Percentiles rank a stretch among this genome's conserved stretches.
Evolutionary conservation across 2,888 invertebrate species (phyloP).

Genomic region (Podabrus alpinus): DNA sequence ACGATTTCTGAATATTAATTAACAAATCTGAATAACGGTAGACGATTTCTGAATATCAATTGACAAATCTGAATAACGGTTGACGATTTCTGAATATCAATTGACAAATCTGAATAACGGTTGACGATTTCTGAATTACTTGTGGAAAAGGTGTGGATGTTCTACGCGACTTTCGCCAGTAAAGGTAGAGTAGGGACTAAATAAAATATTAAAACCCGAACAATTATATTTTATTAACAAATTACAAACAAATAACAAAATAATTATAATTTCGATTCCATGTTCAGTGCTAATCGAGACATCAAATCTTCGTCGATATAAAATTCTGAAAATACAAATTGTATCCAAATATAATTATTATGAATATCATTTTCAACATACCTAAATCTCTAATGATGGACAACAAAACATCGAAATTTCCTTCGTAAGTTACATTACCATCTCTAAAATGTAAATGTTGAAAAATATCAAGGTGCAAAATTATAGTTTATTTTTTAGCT

Average conservation of each 20-base stretch:
- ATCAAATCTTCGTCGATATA: not conserved
- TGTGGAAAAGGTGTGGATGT: too few species aligned
- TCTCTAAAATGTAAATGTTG: conserved; percentile 21
- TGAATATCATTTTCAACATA: conserved; percentile 31
- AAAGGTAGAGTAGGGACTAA: too few species aligned
- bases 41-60: too few species aligned
- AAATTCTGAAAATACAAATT: not conserved
- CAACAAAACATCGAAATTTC: conserved; percentile 34
- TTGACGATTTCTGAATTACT: too few species aligned
- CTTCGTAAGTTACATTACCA: conserved; percentile 34
- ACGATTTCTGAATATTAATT: too few species aligned
- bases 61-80: too few species aligned
- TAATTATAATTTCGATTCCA: not conserved
- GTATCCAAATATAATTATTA: not conserved
- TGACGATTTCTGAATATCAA: too few species aligned
- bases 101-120: too few species aligned
- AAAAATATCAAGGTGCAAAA: not conserved
- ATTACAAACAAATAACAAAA: not conserved
- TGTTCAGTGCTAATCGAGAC: not conserved
- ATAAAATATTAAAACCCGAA: too few species aligned
- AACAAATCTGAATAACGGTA: too few species aligned
- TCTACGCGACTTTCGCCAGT: too few species aligned
- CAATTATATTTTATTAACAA: not conserved
- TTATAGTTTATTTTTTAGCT: conserved; percentile 7
- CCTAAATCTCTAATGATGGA: conserved; percentile 42